Evolutionary conservation across 2,888 invertebrate species (phyloP), one percentile per base, ranked within the genome.

Genomic region (Ormyrus nitidulus): DNA sequence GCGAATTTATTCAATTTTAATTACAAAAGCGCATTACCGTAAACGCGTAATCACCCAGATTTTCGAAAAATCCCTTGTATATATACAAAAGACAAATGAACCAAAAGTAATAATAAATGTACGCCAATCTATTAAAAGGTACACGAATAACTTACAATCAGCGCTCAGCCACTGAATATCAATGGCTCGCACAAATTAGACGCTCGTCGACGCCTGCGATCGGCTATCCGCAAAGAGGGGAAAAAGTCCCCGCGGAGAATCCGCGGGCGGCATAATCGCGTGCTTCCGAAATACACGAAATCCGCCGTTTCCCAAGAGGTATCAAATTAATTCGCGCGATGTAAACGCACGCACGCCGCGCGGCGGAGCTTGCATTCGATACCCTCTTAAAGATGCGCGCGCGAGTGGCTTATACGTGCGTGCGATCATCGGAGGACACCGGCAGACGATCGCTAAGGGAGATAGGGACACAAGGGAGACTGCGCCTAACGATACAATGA

Each of bases 201-300:
- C 19, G 13, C 59, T 34, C 7, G 59, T 7, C 59, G 34, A 19
- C 34, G 13, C 19, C 10, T 3, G 10, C 5, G 56, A 56, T 56
- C 10, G 13, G 13, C 56, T 6, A 56, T 13, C 48, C 9, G n/a
- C 6, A 49, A 48, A 65, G 34, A 59, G 11, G 11, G 9, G 1
- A 19, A 59, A 19, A 56, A 13, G 34, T 4, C 13, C 19, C 4
- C 49, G 44, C 44, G 61, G 11, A 44, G 71, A 51, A 46, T 64
- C 77, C 54, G 44, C 66, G 19, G 75, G 46, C 62, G 71, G 71
- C 62, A 34, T 79, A 75, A 79, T 79, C 75, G 74, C 75, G 79
- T 75, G 79, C 79, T 79, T 79, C 79, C 79, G 79, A 79, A 79
- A 79, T 79, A 79, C 79, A 79, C 79, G 70, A 65, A 75, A 70